Base-by-base conservation (phyloP, 2,113 vertebrate genomes). In the Trinectes maculatus region DNA sequence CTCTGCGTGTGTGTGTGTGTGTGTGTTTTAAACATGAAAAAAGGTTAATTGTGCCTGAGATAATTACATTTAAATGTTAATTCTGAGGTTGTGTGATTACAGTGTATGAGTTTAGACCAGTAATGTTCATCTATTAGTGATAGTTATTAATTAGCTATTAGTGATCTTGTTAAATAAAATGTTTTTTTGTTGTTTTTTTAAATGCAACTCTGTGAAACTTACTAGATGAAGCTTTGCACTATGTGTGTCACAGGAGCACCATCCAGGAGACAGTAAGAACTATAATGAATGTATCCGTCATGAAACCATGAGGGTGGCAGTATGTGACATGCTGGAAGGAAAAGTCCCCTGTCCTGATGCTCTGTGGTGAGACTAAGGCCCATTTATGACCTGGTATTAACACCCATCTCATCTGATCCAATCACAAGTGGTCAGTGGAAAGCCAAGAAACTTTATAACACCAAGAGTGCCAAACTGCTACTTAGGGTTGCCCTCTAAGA, bases 281-380 rank as follows among this genome's bases (percentile, higher is more conserved):
- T 99, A 99, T 77, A 99, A 99, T 0, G 98, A 99, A 91, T 99
- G 97, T 67, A 98, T 99, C 79, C 95, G 96, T 48, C 98, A 99
- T 3, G 98, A 99, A 84, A 98, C 96, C 61, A 94, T 99, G 90
- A 91, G 98, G 22, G 97, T 99, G 33, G 98, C 98, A 0, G 98
- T 99, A 73, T 99, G 98, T 8, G 98, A 99, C 92, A 99, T 99
- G 98, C 93, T 99, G 82, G 98, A 99, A 59, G 97, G 98, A 0
- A 98, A 96, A 64, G 95, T 96, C 66, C 92, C 94, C 66, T 98
- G 96, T 63, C 98, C 96, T 1, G 96, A 99, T 21, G 95, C 97
- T 1, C 83, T 99, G 47, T 87, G 95, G 97, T 98, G 91, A 88
- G 92, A 87, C 47, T 28, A 10, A 8, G 18, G 7, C 13, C 16